These are phyloP conservation scores for Gallinago solitaria DNA, from an alignment of 2,797 vertebrate species.

Conservation along the genomic window DNA sequence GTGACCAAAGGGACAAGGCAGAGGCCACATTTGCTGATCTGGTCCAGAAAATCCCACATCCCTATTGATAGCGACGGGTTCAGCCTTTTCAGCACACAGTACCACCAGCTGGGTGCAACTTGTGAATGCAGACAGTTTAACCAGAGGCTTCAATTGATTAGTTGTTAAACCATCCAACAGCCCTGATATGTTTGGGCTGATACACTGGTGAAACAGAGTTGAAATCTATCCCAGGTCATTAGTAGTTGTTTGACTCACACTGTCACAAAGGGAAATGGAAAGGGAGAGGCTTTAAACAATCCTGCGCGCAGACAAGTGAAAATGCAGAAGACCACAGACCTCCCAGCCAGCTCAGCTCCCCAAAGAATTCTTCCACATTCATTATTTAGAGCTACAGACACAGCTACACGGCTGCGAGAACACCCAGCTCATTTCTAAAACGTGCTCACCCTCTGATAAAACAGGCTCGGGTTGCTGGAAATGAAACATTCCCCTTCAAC, in stretches of 20 bases:
- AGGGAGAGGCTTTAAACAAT: conserved; percentile 57
- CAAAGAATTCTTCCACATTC: neutral
- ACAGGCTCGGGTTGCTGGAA: neutral
- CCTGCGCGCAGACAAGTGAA: conserved; percentile 29
- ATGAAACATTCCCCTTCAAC: neutral
- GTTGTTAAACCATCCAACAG: conserved; percentile 72
- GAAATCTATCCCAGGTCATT: conserved; percentile 74
- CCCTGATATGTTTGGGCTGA: conserved; percentile 68
- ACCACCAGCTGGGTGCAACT: conserved; percentile 21
- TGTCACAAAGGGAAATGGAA: conserved; percentile 68
- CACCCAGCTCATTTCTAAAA: neutral
- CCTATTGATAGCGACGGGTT: neutral
- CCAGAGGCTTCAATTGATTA: conserved; percentile 73
- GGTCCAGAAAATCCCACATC: neutral
- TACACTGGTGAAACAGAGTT: conserved; percentile 68
- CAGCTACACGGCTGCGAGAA: neutral
- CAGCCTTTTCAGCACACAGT: neutral
- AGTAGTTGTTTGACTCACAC: conserved; percentile 64
- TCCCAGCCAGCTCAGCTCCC: neutral
- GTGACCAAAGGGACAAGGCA: neutral
- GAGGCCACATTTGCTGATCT: neutral
- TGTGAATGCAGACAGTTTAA: conserved; percentile 54
- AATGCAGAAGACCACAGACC: conserved; percentile 46
- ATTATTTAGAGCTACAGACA: neutral
- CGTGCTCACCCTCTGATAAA: neutral